Base-by-base conservation (phyloP, 2,113 vertebrate species). In the Montifringilla adamsi region DNA sequence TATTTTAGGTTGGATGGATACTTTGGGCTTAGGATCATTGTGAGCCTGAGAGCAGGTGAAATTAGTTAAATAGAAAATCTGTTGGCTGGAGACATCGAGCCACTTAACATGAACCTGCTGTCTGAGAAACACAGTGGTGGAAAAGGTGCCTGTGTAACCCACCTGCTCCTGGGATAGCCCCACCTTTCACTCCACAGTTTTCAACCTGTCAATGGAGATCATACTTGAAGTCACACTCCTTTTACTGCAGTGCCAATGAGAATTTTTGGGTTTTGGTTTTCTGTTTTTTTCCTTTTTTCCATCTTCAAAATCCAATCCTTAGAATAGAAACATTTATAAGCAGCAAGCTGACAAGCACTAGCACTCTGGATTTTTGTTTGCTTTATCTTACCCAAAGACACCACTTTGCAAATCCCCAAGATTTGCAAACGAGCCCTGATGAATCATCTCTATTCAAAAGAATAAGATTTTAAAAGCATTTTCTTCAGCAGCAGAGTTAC, bases 301-400 rank as follows among this genome's bases (percentile, higher is more conserved):
- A 33, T n/a, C 66, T 84, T 59, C 47, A 60, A 83, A 91, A 50
- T 3, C 30, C 23, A 44, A 0, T 47, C 31, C 37, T 89, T 50
- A 80, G 74, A 95, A 89, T 60, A 94, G 89, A 94, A 87, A 76
- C 39, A 44, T 82, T 87, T 64, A 72, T 84, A 82, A 95, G 28
- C 58, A 76, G 43, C 41, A 55, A 69, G 44, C 46, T 87, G 82
- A 83, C 39, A 70, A 93, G 72, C 50, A 55, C 27, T 41, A 86
- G 37, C 31, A 46, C 66, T 91, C 53, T 43, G 39, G 64, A 77
- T 73, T 84, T 89, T 70, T 85, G 59, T 90, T 95, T 95, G 37
- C 84, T 68, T 87, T 93, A 46, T 85, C 21, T 58, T 83, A 19
- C 53, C 72, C 63, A 90, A 72, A 93, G 87, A 47, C 73, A 77